phyloP scores from a whole-genome alignment of 2,888 invertebrate species.

The Calameuta pallipes region DNA sequence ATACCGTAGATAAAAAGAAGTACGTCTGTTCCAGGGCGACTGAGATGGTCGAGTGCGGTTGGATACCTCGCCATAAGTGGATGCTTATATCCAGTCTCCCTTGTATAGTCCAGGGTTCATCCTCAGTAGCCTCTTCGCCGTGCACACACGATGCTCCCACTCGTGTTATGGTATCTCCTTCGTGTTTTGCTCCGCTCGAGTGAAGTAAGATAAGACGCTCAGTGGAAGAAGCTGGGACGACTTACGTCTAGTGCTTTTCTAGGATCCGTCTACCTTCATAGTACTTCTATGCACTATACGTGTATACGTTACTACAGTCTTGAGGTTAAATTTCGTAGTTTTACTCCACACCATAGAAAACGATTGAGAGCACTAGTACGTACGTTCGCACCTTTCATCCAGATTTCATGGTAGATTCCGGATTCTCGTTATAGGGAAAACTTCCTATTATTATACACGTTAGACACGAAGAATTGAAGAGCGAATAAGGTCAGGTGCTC shows the following conservation, averaged over 20 bases:
- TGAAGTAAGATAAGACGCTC: slow-evolving; percentile 33
- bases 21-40: slow-evolving; percentile 1
- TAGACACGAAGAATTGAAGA: no score
- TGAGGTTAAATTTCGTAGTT: no score
- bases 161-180: slow-evolving; percentile 13
- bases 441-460: no score
- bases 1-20: neutral
- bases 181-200: slow-evolving; percentile 35
- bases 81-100: neutral
- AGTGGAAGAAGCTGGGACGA: slow-evolving; percentile 2
- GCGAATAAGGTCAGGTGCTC: no score
- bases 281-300: neutral
- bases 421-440: no score
- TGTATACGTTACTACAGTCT: no score
- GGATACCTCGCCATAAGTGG: slow-evolving; percentile 7
- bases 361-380: no score
- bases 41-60: slow-evolving; percentile 1
- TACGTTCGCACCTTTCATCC: no score
- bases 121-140: neutral
- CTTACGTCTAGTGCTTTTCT: slow-evolving; percentile 18
- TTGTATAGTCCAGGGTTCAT: neutral
- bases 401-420: no score
- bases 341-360: no score
- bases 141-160: neutral
- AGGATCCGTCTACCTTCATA: slow-evolving; percentile 1